A percentile compares a stretch with the other conserved stretches of the same genome.
Conservation (phyloP, 2,888 invertebrate genomes). For the Troides aeacus region DNA sequence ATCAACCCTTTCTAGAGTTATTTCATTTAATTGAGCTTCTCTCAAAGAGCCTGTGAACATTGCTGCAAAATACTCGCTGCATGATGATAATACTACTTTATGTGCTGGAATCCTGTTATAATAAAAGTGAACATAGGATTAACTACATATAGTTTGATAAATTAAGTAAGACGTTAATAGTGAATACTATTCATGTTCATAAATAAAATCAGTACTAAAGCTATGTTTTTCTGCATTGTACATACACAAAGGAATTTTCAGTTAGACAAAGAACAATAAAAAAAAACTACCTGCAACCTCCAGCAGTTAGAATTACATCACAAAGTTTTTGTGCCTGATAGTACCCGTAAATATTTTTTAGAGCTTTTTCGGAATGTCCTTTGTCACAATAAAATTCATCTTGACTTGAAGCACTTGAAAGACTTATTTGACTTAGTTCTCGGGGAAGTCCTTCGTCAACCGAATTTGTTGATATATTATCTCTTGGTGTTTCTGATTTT, state of each 20-base stretch:
- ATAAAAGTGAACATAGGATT: not conserved
- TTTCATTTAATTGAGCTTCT: constrained; percentile 90
- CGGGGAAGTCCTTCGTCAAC: constrained; percentile 81
- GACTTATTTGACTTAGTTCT: constrained; percentile 83
- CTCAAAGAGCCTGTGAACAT: constrained; percentile 95
- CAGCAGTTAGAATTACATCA: constrained; percentile 92
- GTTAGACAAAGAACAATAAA: constrained; percentile 6
- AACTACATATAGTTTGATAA: not conserved
- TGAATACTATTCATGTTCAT: not conserved
- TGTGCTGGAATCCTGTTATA: constrained; percentile 86
- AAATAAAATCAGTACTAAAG: not conserved
- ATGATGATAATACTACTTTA: constrained; percentile 93
- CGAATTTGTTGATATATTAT: constrained; percentile 74
- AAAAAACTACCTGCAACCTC: constrained; percentile 80
- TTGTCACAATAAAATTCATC: constrained; percentile 88
- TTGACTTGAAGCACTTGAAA: constrained; percentile 84
- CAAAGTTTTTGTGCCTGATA: constrained; percentile 90
- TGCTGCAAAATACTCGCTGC: constrained; percentile 96
- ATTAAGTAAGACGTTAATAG: not conserved
- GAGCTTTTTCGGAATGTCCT: constrained; percentile 90
- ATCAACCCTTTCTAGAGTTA: constrained; percentile 91
- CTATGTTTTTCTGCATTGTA: not conserved
- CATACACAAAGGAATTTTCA: constrained; percentile 22
- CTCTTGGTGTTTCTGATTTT: constrained; percentile 66
- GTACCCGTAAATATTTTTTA: constrained; percentile 91